A percentile compares a stretch with the other conserved stretches of the same genome.
Evolutionary conservation across 2,888 invertebrate species (phyloP).

Genomic region (Spodoptera littoralis): DNA sequence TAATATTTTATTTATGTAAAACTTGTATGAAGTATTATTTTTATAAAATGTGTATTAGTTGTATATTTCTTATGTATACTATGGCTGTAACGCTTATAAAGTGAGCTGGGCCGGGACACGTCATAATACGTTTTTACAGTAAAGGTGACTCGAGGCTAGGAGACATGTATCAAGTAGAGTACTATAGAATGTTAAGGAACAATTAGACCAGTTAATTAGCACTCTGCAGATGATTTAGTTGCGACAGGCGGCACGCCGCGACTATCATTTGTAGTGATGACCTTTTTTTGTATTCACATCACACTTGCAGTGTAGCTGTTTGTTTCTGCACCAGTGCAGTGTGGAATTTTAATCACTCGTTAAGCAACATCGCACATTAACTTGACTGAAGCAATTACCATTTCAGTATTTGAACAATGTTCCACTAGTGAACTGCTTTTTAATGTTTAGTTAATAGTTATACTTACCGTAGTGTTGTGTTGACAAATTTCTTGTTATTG

Average conservation of each 20-base stretch:
- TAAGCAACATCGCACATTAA: conserved; percentile 47
- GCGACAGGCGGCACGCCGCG: conserved; percentile 27
- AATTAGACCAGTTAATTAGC: conserved; percentile 43
- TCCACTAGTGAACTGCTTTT: conserved; percentile 44
- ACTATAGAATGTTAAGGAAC: conserved; percentile 35
- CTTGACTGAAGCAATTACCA: conserved; percentile 46
- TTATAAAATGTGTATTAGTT: conserved; percentile 45
- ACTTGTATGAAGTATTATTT: conserved; percentile 47
- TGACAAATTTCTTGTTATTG: conserved; percentile 17
- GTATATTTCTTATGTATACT: conserved; percentile 25
- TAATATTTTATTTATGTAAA: conserved; percentile 35
- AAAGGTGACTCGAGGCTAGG: conserved; percentile 25
- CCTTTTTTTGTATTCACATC: conserved; percentile 50
- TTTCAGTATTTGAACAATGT: conserved; percentile 52
- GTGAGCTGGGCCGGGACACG: conserved; percentile 14
- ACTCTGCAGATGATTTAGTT: conserved; percentile 46
- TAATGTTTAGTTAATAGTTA: conserved; percentile 36
- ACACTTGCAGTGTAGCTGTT: conserved; percentile 35
- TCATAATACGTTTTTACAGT: conserved; percentile 32
- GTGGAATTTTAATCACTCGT: conserved; percentile 56
- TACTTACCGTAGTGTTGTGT: conserved; percentile 14
- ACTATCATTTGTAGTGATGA: conserved; percentile 43
- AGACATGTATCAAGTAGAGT: conserved; percentile 24
- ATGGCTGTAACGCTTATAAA: conserved; percentile 29
- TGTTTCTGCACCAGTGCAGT: conserved; percentile 43